These are phyloP conservation scores for Cebus imitator DNA, from an alignment of 2,113 vertebrate species.

Conservation along the genomic window DNA sequence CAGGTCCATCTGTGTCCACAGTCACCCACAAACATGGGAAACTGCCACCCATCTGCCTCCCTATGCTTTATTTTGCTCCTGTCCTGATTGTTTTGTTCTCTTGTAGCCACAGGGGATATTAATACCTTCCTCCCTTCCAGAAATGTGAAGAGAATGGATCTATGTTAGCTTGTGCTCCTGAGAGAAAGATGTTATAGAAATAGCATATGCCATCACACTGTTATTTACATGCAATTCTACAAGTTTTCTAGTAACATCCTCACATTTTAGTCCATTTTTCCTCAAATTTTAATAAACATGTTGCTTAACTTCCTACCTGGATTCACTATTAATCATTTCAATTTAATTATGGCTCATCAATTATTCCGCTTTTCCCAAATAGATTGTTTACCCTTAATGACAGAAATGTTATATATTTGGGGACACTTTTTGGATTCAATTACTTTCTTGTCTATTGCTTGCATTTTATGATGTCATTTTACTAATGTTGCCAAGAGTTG, in stretches of 20 bases:
- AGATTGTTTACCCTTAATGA: slow-evolving; percentile 73
- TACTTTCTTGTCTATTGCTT: slow-evolving; percentile 58
- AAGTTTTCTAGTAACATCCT: not conserved
- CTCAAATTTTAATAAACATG: not conserved
- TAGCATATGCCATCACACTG: not conserved
- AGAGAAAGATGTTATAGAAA: not conserved
- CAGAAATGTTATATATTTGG: slow-evolving; percentile 71
- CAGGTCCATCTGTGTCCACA: slow-evolving; percentile 43
- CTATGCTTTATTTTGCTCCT: not conserved
- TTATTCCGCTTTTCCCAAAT: not conserved
- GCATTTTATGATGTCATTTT: slow-evolving; percentile 62
- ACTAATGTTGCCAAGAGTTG: slow-evolving; percentile 64
- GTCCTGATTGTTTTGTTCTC: slow-evolving; percentile 27
- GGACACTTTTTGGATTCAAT: slow-evolving; percentile 49
- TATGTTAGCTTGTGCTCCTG: not conserved
- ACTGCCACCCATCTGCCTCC: slow-evolving; percentile 49
- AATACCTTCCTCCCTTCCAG: not conserved
- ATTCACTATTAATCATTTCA: slow-evolving; percentile 47
- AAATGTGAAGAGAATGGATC: not conserved
- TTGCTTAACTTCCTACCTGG: slow-evolving; percentile 6
- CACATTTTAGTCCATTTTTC: not conserved
- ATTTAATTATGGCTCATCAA: slow-evolving; percentile 9
- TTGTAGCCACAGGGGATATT: not conserved
- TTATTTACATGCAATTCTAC: not conserved
- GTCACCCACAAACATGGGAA: slow-evolving; percentile 33